phyloP scores from a whole-genome alignment of 2,113 vertebrate species.

The Ia io region DNA sequence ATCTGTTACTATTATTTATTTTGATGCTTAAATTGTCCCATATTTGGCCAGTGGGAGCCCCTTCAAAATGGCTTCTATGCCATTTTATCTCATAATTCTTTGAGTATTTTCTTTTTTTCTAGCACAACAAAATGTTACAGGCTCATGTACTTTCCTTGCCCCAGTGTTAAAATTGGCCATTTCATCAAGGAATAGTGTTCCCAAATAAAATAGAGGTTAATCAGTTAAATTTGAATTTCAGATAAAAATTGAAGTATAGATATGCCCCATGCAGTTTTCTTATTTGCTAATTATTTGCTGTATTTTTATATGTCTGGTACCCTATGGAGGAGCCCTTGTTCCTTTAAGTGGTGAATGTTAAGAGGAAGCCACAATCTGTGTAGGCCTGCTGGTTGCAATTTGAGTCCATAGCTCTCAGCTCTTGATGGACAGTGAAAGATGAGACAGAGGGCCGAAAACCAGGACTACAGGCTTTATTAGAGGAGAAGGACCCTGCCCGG shows the following conservation, averaged over 20 bases:
- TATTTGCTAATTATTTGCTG: background rate
- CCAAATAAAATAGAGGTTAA: constrained; percentile 17
- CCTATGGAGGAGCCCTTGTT: background rate
- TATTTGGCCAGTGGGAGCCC: background rate
- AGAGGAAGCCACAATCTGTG: background rate
- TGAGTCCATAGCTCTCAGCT: background rate
- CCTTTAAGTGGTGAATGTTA: background rate
- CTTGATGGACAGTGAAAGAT: background rate
- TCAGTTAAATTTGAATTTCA: constrained; percentile 25
- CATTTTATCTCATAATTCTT: background rate
- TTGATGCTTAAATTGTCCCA: background rate
- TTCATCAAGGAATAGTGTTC: constrained; percentile 19
- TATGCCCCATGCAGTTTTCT: background rate
- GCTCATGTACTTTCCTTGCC: background rate
- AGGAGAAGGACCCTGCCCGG: too few relatives aligned
- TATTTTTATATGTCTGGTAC: background rate
- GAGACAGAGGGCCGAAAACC: too few relatives aligned
- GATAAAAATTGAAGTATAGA: background rate
- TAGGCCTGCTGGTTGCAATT: background rate
- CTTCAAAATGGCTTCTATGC: background rate
- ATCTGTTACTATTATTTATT: background rate
- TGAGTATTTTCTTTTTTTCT: background rate
- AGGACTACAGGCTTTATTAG: too few relatives aligned
- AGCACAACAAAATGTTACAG: background rate
- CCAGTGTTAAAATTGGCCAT: background rate